A percentile compares a stretch with the other conserved stretches of the same genome.
Evolutionary conservation across 2,888 invertebrate genomes (phyloP).

Genomic region (Spodoptera picta): DNA sequence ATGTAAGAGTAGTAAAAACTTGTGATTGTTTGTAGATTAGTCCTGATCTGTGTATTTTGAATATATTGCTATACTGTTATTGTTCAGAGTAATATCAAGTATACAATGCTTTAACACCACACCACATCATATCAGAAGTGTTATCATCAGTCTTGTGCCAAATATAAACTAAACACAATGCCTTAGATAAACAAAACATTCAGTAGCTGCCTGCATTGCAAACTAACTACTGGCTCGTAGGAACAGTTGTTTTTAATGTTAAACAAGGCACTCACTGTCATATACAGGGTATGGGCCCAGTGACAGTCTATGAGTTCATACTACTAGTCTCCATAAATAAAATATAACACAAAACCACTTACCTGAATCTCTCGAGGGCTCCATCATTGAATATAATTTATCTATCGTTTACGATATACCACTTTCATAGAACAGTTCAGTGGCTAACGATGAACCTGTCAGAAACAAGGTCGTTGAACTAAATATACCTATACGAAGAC

Average conservation of each 20-base stretch:
- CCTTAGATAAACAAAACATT: slow-evolving; percentile 12
- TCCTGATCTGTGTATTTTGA: too few species aligned
- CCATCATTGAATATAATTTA: slow-evolving; percentile 79
- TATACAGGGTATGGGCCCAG: slow-evolving; percentile 1
- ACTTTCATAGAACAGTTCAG: slow-evolving; percentile 86
- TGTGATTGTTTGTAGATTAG: too few species aligned
- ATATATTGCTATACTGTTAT: neutral
- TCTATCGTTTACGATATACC: slow-evolving; percentile 74
- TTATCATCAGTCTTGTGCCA: slow-evolving; percentile 16
- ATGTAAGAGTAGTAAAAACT: too few species aligned
- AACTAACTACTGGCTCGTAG: slow-evolving; percentile 17
- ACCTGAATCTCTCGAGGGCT: slow-evolving; percentile 87
- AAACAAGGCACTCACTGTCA: slow-evolving; percentile 39
- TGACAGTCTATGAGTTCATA: slow-evolving; percentile 25
- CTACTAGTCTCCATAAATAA: slow-evolving; percentile 5
- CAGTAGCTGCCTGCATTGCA: neutral
- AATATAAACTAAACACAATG: slow-evolving; percentile 18
- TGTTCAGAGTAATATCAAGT: slow-evolving; percentile 13
- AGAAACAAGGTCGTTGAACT: slow-evolving; percentile 89
- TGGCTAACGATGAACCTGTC: slow-evolving; percentile 88
- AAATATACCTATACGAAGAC: slow-evolving; percentile 82
- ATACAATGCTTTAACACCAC: slow-evolving; percentile 9
- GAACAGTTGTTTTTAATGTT: slow-evolving; percentile 48
- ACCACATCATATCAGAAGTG: slow-evolving; percentile 12
- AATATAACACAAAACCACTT: slow-evolving; percentile 58